A percentile compares a stretch with the other conserved stretches of the same genome.
phyloP scores from a whole-genome alignment of 2,888 invertebrate species.

The Drosophila koepferae region DNA sequence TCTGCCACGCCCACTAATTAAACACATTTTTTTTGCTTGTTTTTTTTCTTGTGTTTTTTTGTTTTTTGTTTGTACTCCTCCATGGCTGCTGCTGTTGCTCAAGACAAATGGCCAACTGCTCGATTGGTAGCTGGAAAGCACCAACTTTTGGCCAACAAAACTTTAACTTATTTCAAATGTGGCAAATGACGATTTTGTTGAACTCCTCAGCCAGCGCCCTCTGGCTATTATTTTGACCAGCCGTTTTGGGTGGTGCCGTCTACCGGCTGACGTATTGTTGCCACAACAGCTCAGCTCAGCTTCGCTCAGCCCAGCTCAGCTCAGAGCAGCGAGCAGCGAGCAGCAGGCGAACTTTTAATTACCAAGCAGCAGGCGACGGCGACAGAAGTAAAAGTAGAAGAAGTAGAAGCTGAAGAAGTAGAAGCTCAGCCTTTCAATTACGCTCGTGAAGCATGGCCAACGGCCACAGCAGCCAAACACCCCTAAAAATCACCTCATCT shows the following conservation, averaged over 20 bases:
- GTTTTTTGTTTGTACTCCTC: neutral
- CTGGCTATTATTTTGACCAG: conserved; percentile 34
- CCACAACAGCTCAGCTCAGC: conserved; percentile 56
- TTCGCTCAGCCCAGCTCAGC: conserved; percentile 30
- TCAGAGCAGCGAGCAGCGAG: conserved; percentile 9
- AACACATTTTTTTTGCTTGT: conserved; percentile 48
- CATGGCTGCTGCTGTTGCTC: neutral
- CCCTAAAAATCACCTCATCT: too few species aligned
- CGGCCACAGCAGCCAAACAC: conserved; percentile 43
- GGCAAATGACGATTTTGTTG: conserved; percentile 57
- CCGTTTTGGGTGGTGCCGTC: conserved; percentile 7
- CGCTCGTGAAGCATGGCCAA: conserved; percentile 70
- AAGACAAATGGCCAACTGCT: conserved; percentile 48
- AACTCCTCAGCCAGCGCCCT: neutral
- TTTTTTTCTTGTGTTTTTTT: neutral
- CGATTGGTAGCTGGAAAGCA: conserved; percentile 35
- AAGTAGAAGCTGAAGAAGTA: conserved; percentile 15
- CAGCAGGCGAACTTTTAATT: conserved; percentile 77
- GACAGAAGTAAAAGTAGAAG: conserved; percentile 13
- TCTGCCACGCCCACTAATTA: conserved; percentile 74
- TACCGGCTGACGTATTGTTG: conserved; percentile 77
- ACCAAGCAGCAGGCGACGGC: conserved; percentile 67
- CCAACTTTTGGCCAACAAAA: conserved; percentile 51
- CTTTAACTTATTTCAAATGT: conserved; percentile 80
- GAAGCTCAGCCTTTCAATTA: conserved; percentile 67